Evolutionary conservation across 2,797 vertebrate species (phyloP).

Genomic region (Chelonia mydas): DNA sequence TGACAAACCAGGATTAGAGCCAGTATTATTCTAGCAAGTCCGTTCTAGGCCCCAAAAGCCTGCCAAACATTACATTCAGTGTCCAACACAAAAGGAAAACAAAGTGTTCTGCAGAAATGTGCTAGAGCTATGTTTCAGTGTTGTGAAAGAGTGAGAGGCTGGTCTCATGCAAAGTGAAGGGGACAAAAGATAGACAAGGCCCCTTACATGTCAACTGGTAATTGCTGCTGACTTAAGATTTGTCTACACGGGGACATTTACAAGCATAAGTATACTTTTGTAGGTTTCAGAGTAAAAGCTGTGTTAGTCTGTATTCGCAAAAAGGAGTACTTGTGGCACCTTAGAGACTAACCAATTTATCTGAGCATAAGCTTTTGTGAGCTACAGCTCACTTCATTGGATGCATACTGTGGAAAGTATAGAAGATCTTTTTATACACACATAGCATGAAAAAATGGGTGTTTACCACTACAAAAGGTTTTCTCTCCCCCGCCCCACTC

Average conservation of each 20-base stretch:
- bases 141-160: background rate
- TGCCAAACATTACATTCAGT: fast-evolving
- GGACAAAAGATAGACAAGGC: background rate
- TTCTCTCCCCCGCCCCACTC: too few species aligned
- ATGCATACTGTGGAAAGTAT: too few species aligned
- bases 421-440: too few species aligned
- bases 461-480: too few species aligned
- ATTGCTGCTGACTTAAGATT: background rate
- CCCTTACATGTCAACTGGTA: fast-evolving
- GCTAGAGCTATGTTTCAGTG: background rate
- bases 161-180: background rate
- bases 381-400: too few species aligned
- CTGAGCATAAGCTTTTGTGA: too few species aligned
- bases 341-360: too few species aligned
- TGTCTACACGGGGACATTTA: background rate
- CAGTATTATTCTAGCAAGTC: background rate
- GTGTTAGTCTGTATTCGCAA: too few species aligned
- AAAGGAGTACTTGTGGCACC: too few species aligned
- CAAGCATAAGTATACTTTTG: background rate
- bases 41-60: background rate
- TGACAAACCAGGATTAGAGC: background rate
- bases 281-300: too few species aligned
- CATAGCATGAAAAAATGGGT: too few species aligned
- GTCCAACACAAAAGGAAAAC: fast-evolving
- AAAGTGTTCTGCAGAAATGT: fast-evolving